These are phyloP conservation scores for Thelaira solivaga DNA, from an alignment of 2,888 invertebrate genomes.

Conservation along the genomic window DNA sequence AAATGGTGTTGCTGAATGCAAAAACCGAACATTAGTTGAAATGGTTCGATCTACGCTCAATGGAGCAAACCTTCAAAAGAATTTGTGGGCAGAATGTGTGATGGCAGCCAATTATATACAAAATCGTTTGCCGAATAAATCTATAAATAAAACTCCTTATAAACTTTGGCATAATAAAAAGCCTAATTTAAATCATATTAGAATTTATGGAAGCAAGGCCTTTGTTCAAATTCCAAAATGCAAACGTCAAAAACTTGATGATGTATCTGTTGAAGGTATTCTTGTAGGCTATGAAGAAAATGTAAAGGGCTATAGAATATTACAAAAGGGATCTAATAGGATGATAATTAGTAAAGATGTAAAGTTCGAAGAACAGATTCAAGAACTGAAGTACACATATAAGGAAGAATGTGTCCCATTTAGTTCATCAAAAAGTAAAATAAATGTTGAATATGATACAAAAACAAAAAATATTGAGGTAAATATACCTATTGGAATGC, in stretches of 20 bases:
- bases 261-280: neutral
- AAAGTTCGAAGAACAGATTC: no score
- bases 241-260: slow-evolving; percentile 10
- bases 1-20: neutral
- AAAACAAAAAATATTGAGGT: no score
- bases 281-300: slow-evolving; percentile 12
- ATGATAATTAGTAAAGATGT: no score
- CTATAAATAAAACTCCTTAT: neutral
- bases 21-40: neutral
- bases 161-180: no score
- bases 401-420: no score
- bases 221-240: slow-evolving; percentile 15
- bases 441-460: no score
- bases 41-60: neutral
- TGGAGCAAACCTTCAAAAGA: neutral
- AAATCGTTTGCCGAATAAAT: neutral
- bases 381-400: no score
- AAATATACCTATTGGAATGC: no score
- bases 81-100: slow-evolving; percentile 9
- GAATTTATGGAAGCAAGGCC: neutral
- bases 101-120: slow-evolving; percentile 5
- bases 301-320: neutral
- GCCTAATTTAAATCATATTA: neutral
- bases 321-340: neutral
- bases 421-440: no score